Evolutionary conservation across 2,113 vertebrate genomes (phyloP).

Genomic region (Neofelis nebulosa): DNA sequence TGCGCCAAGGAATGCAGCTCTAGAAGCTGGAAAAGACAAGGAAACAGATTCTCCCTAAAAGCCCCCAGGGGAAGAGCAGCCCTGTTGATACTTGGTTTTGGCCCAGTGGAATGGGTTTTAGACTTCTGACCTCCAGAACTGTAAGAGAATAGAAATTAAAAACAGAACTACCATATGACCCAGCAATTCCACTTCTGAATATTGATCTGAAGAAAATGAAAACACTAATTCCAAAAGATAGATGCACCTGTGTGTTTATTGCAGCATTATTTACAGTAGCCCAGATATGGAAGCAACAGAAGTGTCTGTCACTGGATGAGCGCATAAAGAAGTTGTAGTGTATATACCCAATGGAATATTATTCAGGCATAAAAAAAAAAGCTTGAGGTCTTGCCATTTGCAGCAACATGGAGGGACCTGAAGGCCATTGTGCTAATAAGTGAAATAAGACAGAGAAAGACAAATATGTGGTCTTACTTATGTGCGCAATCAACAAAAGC

Average conservation of each 20-base stretch:
- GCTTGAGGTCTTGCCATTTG: not conserved
- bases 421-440: not conserved
- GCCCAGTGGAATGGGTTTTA: not conserved
- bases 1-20: not conserved
- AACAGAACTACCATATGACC: not conserved
- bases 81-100: not conserved
- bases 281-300: not conserved
- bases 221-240: not conserved
- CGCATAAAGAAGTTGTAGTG: not conserved
- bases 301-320: not conserved
- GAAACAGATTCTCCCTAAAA: not conserved
- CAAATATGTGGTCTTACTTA: not conserved
- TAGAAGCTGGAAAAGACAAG: not conserved
- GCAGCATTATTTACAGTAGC: not conserved
- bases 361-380: not conserved
- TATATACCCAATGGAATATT: not conserved
- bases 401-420: not conserved
- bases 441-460: not conserved
- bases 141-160: not conserved
- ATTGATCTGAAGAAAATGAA: not conserved
- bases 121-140: not conserved
- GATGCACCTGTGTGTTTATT: not conserved
- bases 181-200: not conserved
- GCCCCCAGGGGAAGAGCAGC: not conserved
- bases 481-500: not conserved